Evolutionary conservation across 2,888 invertebrate species (phyloP).

Genomic region (Notodonta ziczac): DNA sequence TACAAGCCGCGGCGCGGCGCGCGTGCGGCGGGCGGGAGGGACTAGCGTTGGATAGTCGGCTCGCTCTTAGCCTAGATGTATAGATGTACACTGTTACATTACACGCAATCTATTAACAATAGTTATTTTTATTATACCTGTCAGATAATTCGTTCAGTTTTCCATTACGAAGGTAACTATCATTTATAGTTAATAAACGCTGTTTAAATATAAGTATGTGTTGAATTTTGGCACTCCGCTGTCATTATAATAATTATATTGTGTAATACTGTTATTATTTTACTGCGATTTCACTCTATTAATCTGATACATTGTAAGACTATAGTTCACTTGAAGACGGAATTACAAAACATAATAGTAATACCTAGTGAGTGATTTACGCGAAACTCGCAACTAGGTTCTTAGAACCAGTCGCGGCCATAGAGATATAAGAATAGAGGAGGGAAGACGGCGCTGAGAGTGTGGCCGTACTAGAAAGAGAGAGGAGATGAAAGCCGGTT

Average conservation of each 20-base stretch:
- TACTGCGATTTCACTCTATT: too few relatives aligned
- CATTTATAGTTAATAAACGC: slow-evolving; percentile 15
- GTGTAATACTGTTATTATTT: too few relatives aligned
- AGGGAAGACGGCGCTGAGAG: too few relatives aligned
- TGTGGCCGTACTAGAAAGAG: too few relatives aligned
- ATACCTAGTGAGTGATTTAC: too few relatives aligned
- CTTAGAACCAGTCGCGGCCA: too few relatives aligned
- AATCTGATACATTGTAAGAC: too few relatives aligned
- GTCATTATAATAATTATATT: background rate
- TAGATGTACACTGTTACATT: slow-evolving; percentile 27
- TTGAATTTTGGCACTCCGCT: background rate
- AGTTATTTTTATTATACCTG: slow-evolving; percentile 61
- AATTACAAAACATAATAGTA: too few relatives aligned
- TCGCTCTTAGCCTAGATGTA: slow-evolving; percentile 39
- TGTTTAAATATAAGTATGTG: slow-evolving; percentile 6
- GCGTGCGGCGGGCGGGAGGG: slow-evolving; percentile 17
- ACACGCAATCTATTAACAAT: slow-evolving; percentile 45
- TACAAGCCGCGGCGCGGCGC: slow-evolving; percentile 40
- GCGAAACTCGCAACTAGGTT: too few relatives aligned
- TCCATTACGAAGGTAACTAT: slow-evolving; percentile 31
- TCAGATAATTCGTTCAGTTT: slow-evolving; percentile 76
- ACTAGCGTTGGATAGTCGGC: slow-evolving; percentile 50
- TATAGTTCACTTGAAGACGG: too few relatives aligned
- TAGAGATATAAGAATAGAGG: too few relatives aligned
- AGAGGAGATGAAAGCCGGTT: too few relatives aligned